Evolutionary conservation across 1,140 invertebrate genomes (phyloP), one percentile per base, ranked within the genome.

Genomic region (Pogonomyrmex californicus): DNA sequence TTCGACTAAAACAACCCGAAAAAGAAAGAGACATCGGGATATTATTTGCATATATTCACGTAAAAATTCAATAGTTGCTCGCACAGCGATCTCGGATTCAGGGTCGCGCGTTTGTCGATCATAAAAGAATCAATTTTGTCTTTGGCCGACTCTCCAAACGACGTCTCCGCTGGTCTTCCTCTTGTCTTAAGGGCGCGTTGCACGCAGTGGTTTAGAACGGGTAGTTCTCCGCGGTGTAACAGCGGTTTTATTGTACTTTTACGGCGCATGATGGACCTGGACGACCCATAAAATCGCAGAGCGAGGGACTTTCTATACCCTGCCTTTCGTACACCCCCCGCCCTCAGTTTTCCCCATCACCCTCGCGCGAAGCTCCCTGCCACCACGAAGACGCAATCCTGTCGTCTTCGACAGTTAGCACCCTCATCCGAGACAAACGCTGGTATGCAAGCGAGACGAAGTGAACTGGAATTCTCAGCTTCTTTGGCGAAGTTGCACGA

Each of bases 221-320:
- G 85, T 92, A 85, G 86, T 90, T 91, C 90, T 83, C 73, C 86
- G 81, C 87, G 75, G 38, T 87, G 92, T 94, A 94, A 94, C 93
- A 94, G 92, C 89, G 92, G 86, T 95, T 95, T 95, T 95, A 95
- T 95, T 93, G 93, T 92, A 91, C 90, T 95, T 95, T 95, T 94
- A 95, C 92, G 93, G 90, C 86, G 90, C 91, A 92, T 94, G 93
- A 94, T 94, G 93, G 93, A 94, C 91, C 93, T 94, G 93, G 93
- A 94, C 93, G 93, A 93, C 75, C 93, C 89, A 93, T 95, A 95
- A 95, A 95, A 94, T 87, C 91, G 60, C 88, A 81, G 76, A 91
- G 73, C 87, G 88, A 91, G 86, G 79, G 90, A 91, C 90, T 91
- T 81, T 87, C 85, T 86, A 79, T 76, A 88, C 79, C 30, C 62